Base-by-base conservation (phyloP, 2,888 invertebrate genomes). In the Imbricaverruca yamaguchii region DNA sequence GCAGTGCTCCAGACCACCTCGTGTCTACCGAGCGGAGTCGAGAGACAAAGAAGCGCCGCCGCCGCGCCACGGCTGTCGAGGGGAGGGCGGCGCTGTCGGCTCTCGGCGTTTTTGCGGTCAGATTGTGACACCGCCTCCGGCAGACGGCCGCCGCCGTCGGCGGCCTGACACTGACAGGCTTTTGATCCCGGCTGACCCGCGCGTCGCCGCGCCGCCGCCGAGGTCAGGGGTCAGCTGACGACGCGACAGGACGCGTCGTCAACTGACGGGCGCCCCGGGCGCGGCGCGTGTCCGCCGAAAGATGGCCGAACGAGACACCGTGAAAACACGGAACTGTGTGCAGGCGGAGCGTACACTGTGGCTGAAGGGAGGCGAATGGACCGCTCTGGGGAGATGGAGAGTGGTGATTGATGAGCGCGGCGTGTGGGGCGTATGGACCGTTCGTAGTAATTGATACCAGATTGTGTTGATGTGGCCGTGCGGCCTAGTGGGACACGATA, bases 131-230 rank as follows among this genome's bases (percentile, higher is more conserved):
- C 61, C 18, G 8, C 61, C 61, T 8, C 61, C 61, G 1, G 18
- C 15, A 18, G 8, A 8, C 61, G 61, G 15, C 61, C 15, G 23
- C 25, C 25, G 25, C 23, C 23, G 25, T 12, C 23, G 2, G 67
- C 67, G 11, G 67, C 61, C 8, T 8, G 18, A 61, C 61, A 10
- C 25, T 67, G 67, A 67, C 67, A 67, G 67, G n/a, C 67, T 67
- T 67, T 67, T 67, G 67, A 67, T 67, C 67, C 25, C 67, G 13
- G 67, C 67, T 67, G 67, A 67, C 67, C 67, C n/a, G 18, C 18
- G 61, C 61, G 61, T 18, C 18, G 61, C 0, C 61, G 1, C 7
- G 18, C 61, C 12, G 61, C 61, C 57, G 61, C 61, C 61, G 61
- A 25, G 67, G 67, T 67, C 67, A 25, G 67, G 25, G 67, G 67